These are phyloP conservation scores for Malurus splendens DNA, from an alignment of 2,797 vertebrate genomes.

Conservation along the genomic window DNA sequence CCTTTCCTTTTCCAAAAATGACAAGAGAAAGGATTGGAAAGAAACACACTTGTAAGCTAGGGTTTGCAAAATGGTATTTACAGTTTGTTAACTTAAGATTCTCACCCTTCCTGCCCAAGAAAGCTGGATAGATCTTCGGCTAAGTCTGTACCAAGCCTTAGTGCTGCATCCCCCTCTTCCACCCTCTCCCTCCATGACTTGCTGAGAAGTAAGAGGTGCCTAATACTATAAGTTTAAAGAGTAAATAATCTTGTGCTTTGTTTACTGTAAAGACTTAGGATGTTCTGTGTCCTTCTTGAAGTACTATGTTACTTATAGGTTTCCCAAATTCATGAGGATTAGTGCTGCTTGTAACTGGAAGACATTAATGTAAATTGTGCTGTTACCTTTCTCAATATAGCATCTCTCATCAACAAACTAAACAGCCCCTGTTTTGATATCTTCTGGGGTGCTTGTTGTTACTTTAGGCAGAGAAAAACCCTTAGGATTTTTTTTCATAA, in stretches of 20 bases:
- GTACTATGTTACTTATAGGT: not conserved
- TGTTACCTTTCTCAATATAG: not conserved
- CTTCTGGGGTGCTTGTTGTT: not conserved
- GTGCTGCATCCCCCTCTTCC: too few relatives aligned
- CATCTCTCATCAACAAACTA: not conserved
- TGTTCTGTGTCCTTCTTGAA: not conserved
- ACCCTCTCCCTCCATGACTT: fast-evolving
- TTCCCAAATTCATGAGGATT: not conserved
- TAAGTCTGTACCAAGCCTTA: not conserved
- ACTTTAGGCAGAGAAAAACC: not conserved
- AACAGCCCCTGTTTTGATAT: not conserved
- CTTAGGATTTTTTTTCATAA: fast-evolving
- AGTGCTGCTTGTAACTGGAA: not conserved
- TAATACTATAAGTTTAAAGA: not conserved
- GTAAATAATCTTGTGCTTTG: not conserved
- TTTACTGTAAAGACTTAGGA: not conserved
- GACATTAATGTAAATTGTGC: not conserved
- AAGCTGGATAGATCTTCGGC: not conserved
- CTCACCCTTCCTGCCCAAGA: not conserved
- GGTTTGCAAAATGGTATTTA: not conserved
- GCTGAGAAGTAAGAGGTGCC: not conserved
- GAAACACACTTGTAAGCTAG: not conserved
- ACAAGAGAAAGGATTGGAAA: not conserved
- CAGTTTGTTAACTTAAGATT: not conserved
- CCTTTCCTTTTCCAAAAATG: not conserved